A percentile compares a stretch with the other conserved stretches of the same genome.
Evolutionary conservation across 2,888 invertebrate genomes (phyloP).

Genomic region (Autographa pulchrina): DNA sequence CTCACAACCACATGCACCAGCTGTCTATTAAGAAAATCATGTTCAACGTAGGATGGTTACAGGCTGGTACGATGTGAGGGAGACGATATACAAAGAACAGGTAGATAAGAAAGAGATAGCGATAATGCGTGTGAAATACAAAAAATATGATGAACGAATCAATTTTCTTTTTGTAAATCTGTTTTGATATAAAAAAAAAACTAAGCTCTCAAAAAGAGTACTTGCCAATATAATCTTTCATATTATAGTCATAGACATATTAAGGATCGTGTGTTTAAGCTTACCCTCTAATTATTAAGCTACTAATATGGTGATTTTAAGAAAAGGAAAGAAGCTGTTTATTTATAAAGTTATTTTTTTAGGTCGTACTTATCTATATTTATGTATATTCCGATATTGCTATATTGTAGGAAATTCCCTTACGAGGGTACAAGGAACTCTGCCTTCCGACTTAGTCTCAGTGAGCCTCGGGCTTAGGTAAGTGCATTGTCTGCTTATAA

Average conservation of each 20-base stretch:
- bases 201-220: not conserved
- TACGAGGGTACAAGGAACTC: not conserved
- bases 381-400: not conserved
- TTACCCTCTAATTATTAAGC: not conserved
- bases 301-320: too few relatives aligned
- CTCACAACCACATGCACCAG: not conserved
- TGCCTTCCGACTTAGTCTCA: not conserved
- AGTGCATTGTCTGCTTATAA: constrained; percentile 1
- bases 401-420: not conserved
- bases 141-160: not conserved
- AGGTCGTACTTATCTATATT: not conserved
- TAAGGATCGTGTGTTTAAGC: not conserved
- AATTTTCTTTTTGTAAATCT: not conserved
- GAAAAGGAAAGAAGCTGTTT: not conserved
- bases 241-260: too few relatives aligned
- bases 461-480: constrained; percentile 2
- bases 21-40: constrained; percentile 1
- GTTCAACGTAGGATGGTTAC: not conserved
- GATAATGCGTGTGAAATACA: not conserved
- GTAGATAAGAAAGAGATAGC: not conserved
- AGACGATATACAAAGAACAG: not conserved
- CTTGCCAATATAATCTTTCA: not conserved
- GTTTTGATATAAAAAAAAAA: not conserved
- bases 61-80: constrained; percentile 3
- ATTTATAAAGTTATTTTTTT: not conserved